Evolutionary conservation across 1,140 invertebrate genomes (phyloP).

Genomic region (Melipona quadrifasciata): DNA sequence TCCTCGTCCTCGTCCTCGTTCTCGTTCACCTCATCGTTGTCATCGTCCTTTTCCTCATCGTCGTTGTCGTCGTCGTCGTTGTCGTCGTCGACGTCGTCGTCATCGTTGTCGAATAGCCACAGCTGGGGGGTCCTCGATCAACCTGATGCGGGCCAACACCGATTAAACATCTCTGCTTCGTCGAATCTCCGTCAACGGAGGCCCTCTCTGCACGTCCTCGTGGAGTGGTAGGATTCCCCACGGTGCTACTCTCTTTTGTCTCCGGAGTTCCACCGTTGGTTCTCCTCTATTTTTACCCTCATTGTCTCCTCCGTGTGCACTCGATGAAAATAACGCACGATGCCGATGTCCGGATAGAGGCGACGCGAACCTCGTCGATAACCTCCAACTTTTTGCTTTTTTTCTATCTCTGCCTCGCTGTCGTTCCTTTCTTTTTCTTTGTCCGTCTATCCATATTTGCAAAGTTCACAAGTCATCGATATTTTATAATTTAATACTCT

Average conservation of each 20-base stretch:
- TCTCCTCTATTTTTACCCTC: conserved; percentile 41
- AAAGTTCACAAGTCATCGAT: too few species aligned
- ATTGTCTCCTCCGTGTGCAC: conserved; percentile 41
- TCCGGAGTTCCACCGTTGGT: not conserved
- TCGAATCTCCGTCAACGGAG: conserved; percentile 75
- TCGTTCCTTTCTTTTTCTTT: not conserved
- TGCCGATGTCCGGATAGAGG: not conserved
- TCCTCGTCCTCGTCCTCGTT: conserved; percentile 31
- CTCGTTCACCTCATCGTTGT: conserved; percentile 13
- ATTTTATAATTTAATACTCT: too few species aligned
- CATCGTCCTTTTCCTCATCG: conserved; percentile 14
- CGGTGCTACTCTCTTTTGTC: conserved; percentile 38
- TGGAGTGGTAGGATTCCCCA: not conserved
- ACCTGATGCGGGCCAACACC: conserved; percentile 79
- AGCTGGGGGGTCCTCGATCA: conserved; percentile 79
- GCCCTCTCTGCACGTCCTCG: not conserved
- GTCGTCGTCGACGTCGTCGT: conserved; percentile 23
- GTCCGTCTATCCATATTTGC: too few species aligned
- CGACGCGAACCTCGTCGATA: conserved; percentile 21
- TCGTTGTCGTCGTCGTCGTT: conserved; percentile 15
- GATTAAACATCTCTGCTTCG: conserved; percentile 78
- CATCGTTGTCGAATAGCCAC: conserved; percentile 49
- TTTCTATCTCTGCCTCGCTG: not conserved
- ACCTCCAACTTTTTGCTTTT: not conserved
- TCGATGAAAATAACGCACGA: conserved; percentile 37